phyloP scores from a whole-genome alignment of 1,140 invertebrate genomes.

The Psilanteris sp. region DNA sequence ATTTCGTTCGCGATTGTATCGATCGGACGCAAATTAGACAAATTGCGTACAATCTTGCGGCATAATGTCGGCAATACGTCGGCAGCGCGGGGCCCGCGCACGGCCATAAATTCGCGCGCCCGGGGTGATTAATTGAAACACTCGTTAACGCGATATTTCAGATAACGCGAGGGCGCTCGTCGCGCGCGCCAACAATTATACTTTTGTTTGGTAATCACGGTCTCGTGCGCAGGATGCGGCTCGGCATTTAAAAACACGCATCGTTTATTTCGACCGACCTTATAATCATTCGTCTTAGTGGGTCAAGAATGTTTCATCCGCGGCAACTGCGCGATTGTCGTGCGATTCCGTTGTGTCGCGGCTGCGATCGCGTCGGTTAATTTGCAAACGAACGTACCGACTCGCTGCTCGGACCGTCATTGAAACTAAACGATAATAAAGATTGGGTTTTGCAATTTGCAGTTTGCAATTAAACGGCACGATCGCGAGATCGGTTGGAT shows the following conservation, averaged over 20 bases:
- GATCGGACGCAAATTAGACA: slow-evolving; percentile 1
- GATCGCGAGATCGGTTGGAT: too few species aligned
- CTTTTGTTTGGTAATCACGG: slow-evolving; percentile 36
- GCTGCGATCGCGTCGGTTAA: slow-evolving; percentile 10
- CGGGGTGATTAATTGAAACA: slow-evolving; percentile 14
- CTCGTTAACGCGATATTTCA: slow-evolving; percentile 14
- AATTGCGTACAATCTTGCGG: slow-evolving; percentile 6
- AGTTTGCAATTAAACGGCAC: too few species aligned
- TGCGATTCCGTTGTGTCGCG: slow-evolving; percentile 1
- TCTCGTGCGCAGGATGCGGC: slow-evolving; percentile 30
- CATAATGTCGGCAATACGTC: background rate
- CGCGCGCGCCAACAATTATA: slow-evolving; percentile 7
- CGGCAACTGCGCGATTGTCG: slow-evolving; percentile 3
- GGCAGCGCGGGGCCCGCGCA: background rate
- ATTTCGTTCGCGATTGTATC: slow-evolving; percentile 7
- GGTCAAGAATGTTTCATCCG: slow-evolving; percentile 55
- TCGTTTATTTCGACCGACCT: slow-evolving; percentile 48
- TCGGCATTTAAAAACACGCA: slow-evolving; percentile 50
- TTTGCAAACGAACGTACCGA: slow-evolving; percentile 5
- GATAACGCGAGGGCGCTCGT: background rate
- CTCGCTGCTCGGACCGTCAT: too few species aligned
- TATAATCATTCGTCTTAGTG: slow-evolving; percentile 55
- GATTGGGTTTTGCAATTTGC: too few species aligned
- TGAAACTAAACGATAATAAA: too few species aligned
- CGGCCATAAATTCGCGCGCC: slow-evolving; percentile 2